Percentiles rank a stretch among this genome's conserved stretches.
Evolutionary conservation across 2,113 vertebrate species (phyloP).

Genomic region (Pelecanoides urinatrix): DNA sequence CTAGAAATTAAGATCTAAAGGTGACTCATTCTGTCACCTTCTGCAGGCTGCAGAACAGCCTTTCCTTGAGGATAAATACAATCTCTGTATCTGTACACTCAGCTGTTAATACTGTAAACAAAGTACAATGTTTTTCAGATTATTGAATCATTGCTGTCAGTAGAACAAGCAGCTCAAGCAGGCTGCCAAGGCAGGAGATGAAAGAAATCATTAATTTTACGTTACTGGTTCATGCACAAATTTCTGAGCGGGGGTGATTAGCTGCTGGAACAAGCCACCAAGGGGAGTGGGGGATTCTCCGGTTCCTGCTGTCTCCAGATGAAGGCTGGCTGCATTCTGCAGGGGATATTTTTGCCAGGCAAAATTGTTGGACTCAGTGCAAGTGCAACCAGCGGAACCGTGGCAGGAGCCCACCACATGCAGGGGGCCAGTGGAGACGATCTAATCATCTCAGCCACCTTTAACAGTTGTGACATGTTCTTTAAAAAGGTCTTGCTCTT

Average conservation of each 20-base stretch:
- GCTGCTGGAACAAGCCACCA: not conserved
- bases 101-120: not conserved
- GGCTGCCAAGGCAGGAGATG: conserved; percentile 13
- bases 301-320: not conserved
- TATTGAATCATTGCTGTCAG: conserved; percentile 19
- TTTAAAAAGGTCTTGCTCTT: not conserved
- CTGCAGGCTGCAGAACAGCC: not conserved
- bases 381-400: not conserved
- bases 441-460: not conserved
- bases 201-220: conserved; percentile 12
- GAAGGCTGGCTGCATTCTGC: not conserved
- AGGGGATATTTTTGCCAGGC: not conserved
- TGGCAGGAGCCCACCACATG: not conserved
- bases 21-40: not conserved
- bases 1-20: not conserved
- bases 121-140: not conserved
- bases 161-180: conserved; percentile 2
- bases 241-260: not conserved
- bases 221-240: not conserved
- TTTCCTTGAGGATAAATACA: not conserved
- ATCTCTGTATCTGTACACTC: not conserved
- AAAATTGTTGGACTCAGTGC: not conserved
- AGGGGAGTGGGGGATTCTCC: not conserved
- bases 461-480: not conserved
- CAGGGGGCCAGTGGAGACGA: not conserved